Conservation (phyloP, 2,888 invertebrate species). For the Zaprionus bogoriensis region DNA sequence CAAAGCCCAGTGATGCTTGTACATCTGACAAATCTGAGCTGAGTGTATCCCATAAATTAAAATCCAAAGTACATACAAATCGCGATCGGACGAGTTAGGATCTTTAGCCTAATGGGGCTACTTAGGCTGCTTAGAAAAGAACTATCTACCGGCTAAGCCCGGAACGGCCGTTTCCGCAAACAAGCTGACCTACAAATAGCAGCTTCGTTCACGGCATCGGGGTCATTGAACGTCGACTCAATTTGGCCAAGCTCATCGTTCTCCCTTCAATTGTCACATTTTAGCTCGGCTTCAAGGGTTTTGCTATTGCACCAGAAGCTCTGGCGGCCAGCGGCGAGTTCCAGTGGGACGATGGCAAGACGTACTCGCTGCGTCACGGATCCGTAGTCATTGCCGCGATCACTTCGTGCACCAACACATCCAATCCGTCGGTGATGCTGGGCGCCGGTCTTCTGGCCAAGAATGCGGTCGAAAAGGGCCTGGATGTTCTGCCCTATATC, state of each 20-base stretch:
- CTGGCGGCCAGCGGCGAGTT: conserved; percentile 88
- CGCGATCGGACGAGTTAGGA: background rate
- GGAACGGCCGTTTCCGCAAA: conserved; percentile 59
- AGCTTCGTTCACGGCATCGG: conserved; percentile 4
- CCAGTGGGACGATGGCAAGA: conserved; percentile 89
- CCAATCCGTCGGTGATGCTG: conserved; percentile 98
- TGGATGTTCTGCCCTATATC: conserved; percentile 94
- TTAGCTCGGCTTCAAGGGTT: conserved; percentile 96
- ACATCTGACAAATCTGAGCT: conserved; percentile 80
- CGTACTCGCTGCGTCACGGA: conserved; percentile 92
- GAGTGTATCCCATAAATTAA: conserved; percentile 82
- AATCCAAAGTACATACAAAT: conserved; percentile 41
- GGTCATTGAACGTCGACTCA: conserved; percentile 58
- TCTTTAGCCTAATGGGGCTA: background rate
- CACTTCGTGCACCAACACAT: conserved; percentile 98
- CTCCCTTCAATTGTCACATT: conserved; percentile 19
- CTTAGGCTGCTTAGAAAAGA: conserved; percentile 81
- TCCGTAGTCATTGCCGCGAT: conserved; percentile 98
- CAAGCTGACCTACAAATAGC: conserved; percentile 74
- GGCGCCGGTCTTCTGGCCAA: conserved; percentile 97
- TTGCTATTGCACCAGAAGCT: conserved; percentile 88
- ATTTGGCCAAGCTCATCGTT: conserved; percentile 8
- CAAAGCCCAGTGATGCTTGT: conserved; percentile 83
- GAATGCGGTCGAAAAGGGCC: conserved; percentile 95
- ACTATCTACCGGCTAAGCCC: conserved; percentile 81